Evolutionary conservation across 2,888 invertebrate species (phyloP).

Genomic region (Synanthedon formicaeformis): DNA sequence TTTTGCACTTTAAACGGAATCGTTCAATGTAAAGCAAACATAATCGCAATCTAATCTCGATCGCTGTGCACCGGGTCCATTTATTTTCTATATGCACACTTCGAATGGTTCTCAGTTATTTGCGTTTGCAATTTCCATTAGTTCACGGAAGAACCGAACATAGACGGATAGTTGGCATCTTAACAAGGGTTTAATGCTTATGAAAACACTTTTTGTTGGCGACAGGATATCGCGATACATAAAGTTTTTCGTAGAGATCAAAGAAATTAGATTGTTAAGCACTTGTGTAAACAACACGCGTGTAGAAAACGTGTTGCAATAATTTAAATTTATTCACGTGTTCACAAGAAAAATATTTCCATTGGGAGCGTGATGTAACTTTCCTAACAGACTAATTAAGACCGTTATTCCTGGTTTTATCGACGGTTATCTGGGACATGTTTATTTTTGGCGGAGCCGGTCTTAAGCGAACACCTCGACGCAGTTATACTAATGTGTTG

Average conservation of each 20-base stretch:
- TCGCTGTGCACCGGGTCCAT: background rate
- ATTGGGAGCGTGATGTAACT: constrained; percentile 14
- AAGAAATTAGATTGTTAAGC: background rate
- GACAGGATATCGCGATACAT: background rate
- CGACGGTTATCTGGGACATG: constrained; percentile 44
- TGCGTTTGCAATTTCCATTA: background rate
- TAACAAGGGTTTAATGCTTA: background rate
- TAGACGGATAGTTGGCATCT: background rate
- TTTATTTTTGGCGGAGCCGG: constrained; percentile 44
- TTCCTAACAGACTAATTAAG: constrained; percentile 18
- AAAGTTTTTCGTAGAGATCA: background rate
- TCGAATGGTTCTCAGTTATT: background rate
- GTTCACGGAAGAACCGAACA: background rate
- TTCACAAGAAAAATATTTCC: background rate
- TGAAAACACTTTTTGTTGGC: background rate
- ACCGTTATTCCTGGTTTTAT: constrained; percentile 33
- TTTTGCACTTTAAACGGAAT: background rate
- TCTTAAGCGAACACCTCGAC: constrained; percentile 25
- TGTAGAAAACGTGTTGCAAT: constrained; percentile 10
- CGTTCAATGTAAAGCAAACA: background rate
- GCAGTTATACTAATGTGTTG: constrained; percentile 21
- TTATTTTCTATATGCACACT: background rate
- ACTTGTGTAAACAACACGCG: constrained; percentile 4
- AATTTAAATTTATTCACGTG: background rate
- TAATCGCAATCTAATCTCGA: background rate